Conservation (phyloP, 2,113 vertebrate genomes). For the Climacteris rufus region DNA sequence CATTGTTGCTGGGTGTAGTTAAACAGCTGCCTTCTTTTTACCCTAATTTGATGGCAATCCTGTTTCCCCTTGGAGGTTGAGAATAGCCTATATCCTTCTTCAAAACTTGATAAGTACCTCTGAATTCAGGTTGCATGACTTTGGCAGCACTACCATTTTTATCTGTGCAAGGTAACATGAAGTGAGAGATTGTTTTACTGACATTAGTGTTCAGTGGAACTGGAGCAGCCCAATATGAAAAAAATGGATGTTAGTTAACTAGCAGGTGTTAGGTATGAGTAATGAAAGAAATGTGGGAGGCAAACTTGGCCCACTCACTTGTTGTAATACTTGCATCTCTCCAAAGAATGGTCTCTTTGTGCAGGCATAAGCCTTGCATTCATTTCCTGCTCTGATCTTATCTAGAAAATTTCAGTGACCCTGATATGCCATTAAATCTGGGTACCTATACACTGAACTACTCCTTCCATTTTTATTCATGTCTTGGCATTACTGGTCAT, state of each 20-base stretch:
- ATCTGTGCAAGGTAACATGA: neutral
- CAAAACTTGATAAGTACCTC: neutral
- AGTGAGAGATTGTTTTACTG: slow-evolving; percentile 38
- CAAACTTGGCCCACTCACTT: slow-evolving; percentile 26
- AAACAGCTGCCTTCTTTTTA: neutral
- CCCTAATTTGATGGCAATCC: neutral
- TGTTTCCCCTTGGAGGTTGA: neutral
- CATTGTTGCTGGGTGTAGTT: neutral
- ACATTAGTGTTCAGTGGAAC: slow-evolving; percentile 3
- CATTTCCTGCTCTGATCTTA: slow-evolving; percentile 53
- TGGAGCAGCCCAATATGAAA: slow-evolving; percentile 5
- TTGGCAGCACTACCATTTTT: neutral
- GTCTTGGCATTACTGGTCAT: neutral
- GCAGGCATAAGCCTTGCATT: slow-evolving; percentile 43
- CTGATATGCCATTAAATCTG: slow-evolving; percentile 26
- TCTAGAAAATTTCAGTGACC: slow-evolving; percentile 40
- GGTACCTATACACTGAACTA: neutral
- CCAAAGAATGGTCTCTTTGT: slow-evolving; percentile 51
- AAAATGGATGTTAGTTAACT: slow-evolving; percentile 38
- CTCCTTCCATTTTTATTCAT: neutral
- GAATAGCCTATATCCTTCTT: neutral
- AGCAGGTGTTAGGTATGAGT: slow-evolving; percentile 47
- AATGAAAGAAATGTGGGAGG: slow-evolving; percentile 57
- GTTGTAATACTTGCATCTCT: neutral
- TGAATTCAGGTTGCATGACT: neutral